These are phyloP conservation scores for Choristoneura rosaceana DNA, from an alignment of 2,888 invertebrate species.

Conservation along the genomic window DNA sequence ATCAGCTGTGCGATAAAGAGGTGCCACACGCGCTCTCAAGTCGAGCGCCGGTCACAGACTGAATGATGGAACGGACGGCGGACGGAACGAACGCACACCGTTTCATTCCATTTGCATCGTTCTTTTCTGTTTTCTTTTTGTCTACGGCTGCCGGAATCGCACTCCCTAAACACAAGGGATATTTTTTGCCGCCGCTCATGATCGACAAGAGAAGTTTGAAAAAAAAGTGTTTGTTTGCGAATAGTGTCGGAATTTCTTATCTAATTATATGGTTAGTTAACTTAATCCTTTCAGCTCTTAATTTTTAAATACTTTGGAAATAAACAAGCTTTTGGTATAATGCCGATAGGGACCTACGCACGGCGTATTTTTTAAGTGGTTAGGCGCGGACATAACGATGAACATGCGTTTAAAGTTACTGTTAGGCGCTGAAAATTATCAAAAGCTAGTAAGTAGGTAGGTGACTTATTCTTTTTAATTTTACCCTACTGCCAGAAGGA, in stretches of 20 bases:
- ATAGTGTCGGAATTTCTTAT: conserved; percentile 23
- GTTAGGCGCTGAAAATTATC: no score
- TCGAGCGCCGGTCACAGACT: conserved; percentile 70
- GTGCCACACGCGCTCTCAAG: conserved; percentile 56
- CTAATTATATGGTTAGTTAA: conserved; percentile 18
- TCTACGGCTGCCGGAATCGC: conserved; percentile 49
- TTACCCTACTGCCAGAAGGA: no score
- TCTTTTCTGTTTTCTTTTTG: conserved; percentile 50
- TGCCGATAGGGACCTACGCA: no score
- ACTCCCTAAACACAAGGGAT: conserved; percentile 38
- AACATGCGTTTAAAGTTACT: no score
- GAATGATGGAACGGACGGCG: conserved; percentile 48
- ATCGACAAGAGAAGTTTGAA: conserved; percentile 49
- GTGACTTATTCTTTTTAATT: no score
- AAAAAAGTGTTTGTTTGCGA: conserved; percentile 34
- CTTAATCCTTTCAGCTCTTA: neutral
- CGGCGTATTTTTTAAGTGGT: no score
- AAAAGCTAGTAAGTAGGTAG: no score
- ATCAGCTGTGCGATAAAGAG: conserved; percentile 61
- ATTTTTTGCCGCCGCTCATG: conserved; percentile 46
- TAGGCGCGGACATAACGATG: no score
- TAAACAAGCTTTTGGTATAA: neutral
- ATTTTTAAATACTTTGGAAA: neutral
- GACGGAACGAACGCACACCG: conserved; percentile 36
- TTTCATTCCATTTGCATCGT: conserved; percentile 44